Evolutionary conservation across 2,888 invertebrate genomes (phyloP), one percentile per base, ranked within the genome.

Genomic region (Cinara cedri): DNA sequence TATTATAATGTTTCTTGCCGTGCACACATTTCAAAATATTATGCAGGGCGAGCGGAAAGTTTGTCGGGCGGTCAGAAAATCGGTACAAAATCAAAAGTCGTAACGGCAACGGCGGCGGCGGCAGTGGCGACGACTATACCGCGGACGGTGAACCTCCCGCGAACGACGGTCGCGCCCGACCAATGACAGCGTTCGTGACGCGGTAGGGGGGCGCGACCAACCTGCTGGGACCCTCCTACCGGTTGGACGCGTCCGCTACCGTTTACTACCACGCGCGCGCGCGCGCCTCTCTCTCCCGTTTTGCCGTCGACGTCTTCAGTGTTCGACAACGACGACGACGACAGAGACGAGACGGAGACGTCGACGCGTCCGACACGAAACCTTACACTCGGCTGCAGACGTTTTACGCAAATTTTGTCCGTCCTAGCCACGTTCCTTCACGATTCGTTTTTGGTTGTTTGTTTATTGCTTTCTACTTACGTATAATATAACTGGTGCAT

Each of bases 171-270:
- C 24, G 51, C 24, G 44, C 8, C 14, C 54, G 24, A 14, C 78
- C 78, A 78, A 78, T 78, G 60, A 42, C 16, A 62, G 6, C 60
- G 68, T 11, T 6, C 78, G 49, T 9, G 24, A n/a, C 16, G 24
- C 44, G 26, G 26, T 16, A 62, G 72, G 60, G 60, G 70, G 78
- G 78, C 78, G 70, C 70, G 78, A 51, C 78, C 70, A 51, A 70
- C 51, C 21, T 16, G 24, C 21, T 19, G 13, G 42, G 70, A 34
- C 16, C 78, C 70, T 78, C 78, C 78, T 51, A 62, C 78, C 42
- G 70, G 46, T 13, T 60, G 49, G 46, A 34, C 68, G 68, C 76
- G 49, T 19, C 76, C 68, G 76, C 60, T 42, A 11, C 68, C 21
- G 76, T 44, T 10, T 19, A 46, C 72, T 8, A 51, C 6, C 14